Evolutionary conservation across 2,113 vertebrate species (phyloP), one percentile per base, ranked within the genome.

Genomic region (Spea multiplicata): DNA sequence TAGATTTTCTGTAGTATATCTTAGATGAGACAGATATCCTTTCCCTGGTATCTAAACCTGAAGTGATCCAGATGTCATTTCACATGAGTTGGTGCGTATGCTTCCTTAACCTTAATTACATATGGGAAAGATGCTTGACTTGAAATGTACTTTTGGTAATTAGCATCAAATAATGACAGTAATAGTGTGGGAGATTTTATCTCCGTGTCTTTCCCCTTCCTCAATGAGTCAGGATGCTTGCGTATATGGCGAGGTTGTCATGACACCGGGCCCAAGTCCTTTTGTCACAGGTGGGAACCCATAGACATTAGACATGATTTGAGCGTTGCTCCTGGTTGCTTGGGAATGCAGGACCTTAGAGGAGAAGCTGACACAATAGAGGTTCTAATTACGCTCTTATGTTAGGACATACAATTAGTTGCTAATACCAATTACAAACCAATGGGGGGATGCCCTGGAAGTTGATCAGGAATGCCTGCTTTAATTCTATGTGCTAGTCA

Each of bases 211-310:
- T 88, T 85, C 89, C 88, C 86, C 89, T 86, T 89, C 87, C 88
- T 87, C 85, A 75, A 9, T 82, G 84, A 85, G 81, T 82, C 13
- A 79, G 82, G 88, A 85, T 84, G 87, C 85, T 89, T 93, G 83
- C 84, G 74, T 87, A 30, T 80, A 83, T 81, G 85, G 81, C 84
- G 50, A 81, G 75, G 94, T 94, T 94, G 90, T 90, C 91, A 92
- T 92, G 93, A 89, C 70, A 76, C 83, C 86, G 71, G 72, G 14
- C 17, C 85, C 14, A 14, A 83, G 86, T 83, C 88, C 85, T 91
- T 93, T 93, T 93, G 93, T 95, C 86, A 87, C 92, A 94, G 93
- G 93, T 93, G 91, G 91, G 88, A 93, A 90, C 78, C 77, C 86
- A 59, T 59, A 59, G 81, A 88, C 91, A 78, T 87, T 85, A 86